Conservation (phyloP, 2,797 vertebrate species). For the Huso huso region DNA sequence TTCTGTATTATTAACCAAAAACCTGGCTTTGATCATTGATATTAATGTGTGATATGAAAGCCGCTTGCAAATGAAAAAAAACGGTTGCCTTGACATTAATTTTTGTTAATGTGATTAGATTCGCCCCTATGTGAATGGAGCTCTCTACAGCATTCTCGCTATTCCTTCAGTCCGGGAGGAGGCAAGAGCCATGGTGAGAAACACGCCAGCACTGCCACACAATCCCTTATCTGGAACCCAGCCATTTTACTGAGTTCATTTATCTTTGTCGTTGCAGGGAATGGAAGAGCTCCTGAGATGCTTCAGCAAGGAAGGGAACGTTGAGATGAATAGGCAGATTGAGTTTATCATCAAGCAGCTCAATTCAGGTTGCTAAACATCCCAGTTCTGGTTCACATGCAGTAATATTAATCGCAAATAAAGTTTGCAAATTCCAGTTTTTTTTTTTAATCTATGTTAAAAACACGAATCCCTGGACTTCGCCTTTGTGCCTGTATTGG, state of each 20-base stretch:
- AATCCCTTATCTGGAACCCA: background rate
- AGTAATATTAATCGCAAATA: background rate
- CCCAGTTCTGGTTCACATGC: background rate
- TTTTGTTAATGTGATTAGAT: constrained; percentile 53
- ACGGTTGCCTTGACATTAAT: background rate
- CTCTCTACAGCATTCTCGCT: constrained; percentile 85
- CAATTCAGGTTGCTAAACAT: constrained; percentile 66
- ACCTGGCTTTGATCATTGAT: background rate
- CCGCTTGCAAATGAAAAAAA: background rate
- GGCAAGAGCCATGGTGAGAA: constrained; percentile 88
- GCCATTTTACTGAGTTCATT: no score
- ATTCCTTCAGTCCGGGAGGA: constrained; percentile 78
- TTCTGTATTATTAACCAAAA: background rate
- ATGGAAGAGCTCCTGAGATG: constrained; percentile 86
- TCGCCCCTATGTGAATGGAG: constrained; percentile 85
- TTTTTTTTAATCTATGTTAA: background rate
- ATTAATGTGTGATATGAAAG: no score
- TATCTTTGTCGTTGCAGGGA: constrained; percentile 53
- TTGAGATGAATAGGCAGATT: constrained; percentile 80
- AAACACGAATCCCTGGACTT: background rate
- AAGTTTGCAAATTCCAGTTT: constrained; percentile 7
- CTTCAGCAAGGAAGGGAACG: constrained; percentile 81
- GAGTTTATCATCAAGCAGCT: constrained; percentile 89
- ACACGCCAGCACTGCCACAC: background rate
- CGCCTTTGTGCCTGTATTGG: constrained; percentile 13